These are phyloP conservation scores for Hypocryptadius cinnamomeus DNA, from an alignment of 2,113 vertebrate species.

Conservation along the genomic window DNA sequence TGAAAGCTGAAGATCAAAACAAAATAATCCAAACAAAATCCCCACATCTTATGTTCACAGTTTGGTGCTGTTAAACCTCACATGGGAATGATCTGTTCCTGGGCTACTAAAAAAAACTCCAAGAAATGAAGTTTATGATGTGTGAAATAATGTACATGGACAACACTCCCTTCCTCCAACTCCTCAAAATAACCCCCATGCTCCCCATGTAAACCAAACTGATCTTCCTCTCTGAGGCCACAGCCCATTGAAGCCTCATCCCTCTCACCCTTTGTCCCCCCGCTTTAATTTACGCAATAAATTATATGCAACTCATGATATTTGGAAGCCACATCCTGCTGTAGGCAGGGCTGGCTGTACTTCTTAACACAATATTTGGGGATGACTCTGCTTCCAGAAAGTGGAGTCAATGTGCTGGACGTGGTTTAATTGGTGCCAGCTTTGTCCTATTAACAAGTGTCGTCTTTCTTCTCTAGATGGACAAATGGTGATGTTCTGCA, in stretches of 20 bases:
- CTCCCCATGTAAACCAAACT: neutral
- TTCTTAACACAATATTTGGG: neutral
- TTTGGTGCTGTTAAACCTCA: neutral
- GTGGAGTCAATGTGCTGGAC: neutral
- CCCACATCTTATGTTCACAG: neutral
- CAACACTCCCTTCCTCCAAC: neutral
- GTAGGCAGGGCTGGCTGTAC: slow-evolving; percentile 14
- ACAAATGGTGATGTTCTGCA: neutral
- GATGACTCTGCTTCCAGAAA: slow-evolving; percentile 44
- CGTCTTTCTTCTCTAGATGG: neutral
- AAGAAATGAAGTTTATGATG: neutral
- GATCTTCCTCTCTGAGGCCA: neutral
- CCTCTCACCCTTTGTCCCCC: neutral
- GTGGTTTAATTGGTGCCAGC: slow-evolving; percentile 25
- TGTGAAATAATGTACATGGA: neutral
- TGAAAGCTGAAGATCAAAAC: neutral
- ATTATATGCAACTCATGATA: neutral
- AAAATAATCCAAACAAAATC: neutral
- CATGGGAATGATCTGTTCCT: neutral
- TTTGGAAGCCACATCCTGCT: slow-evolving; percentile 49
- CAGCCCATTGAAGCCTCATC: neutral
- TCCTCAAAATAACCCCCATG: neutral
- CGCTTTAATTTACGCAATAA: neutral
- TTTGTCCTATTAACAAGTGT: slow-evolving; percentile 13
- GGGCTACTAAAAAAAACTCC: neutral